Evolutionary conservation across 2,797 vertebrate genomes (phyloP).

Genomic region (Cryptoblepharus egeriae): DNA sequence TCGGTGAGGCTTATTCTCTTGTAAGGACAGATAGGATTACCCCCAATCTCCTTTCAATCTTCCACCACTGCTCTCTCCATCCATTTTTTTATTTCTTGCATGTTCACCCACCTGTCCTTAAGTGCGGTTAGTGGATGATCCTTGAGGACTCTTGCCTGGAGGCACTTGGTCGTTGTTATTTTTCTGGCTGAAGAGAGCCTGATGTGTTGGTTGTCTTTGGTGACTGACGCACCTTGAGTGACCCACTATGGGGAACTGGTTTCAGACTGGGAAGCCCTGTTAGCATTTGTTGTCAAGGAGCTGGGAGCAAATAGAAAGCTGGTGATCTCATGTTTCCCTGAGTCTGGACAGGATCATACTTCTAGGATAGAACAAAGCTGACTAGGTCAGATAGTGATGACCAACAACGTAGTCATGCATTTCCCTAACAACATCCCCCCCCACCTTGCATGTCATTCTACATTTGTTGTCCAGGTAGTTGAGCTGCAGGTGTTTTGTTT

Average conservation of each 20-base stretch:
- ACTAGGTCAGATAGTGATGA: background rate
- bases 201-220: background rate
- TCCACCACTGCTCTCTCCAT: background rate
- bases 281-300: background rate
- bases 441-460: background rate
- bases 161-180: constrained; percentile 39
- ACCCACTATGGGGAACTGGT: no score
- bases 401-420: background rate
- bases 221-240: background rate
- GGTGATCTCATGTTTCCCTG: background rate
- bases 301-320: background rate
- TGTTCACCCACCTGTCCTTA: background rate
- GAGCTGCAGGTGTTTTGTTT: background rate
- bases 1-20: no score
- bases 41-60: background rate
- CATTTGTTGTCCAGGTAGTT: background rate
- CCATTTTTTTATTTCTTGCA: no score
- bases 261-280: background rate
- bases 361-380: background rate
- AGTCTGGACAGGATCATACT: no score
- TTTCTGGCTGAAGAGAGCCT: background rate
- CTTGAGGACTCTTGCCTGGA: constrained; percentile 5
- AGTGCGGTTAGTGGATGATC: background rate
- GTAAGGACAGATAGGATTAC: no score
- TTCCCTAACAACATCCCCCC: background rate